Percentiles rank a stretch among this genome's conserved stretches.
Evolutionary conservation across 1,140 invertebrate species (phyloP).

Genomic region (Scaptomyza hsui): DNA sequence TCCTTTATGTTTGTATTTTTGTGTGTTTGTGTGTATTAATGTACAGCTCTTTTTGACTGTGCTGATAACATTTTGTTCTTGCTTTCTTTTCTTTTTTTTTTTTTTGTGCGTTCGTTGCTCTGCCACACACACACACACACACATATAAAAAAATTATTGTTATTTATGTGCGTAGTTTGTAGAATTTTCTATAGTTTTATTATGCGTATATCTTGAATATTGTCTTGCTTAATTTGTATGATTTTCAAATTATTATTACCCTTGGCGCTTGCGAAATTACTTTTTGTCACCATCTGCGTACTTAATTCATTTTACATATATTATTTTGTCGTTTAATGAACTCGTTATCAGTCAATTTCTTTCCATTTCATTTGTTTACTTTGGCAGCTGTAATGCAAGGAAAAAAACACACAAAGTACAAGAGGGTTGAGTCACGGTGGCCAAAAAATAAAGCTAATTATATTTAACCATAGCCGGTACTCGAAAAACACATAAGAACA

Average conservation of each 20-base stretch:
- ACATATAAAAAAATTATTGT: constrained; percentile 29
- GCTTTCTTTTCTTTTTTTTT: constrained; percentile 40
- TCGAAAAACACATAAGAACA: constrained; percentile 24
- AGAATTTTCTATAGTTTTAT: constrained; percentile 47
- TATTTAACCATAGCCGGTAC: constrained; percentile 22
- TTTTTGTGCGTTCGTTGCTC: constrained; percentile 44
- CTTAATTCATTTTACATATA: constrained; percentile 16
- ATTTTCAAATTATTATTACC: neutral
- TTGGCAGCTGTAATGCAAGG: constrained; percentile 53
- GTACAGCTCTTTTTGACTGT: constrained; percentile 43
- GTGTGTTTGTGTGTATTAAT: constrained; percentile 42
- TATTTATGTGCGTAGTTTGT: constrained; percentile 32
- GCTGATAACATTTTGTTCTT: constrained; percentile 72
- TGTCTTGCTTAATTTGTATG: constrained; percentile 14
- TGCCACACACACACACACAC: constrained; percentile 36
- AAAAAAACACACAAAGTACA: constrained; percentile 26
- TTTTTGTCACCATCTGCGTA: constrained; percentile 17
- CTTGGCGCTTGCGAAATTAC: neutral
- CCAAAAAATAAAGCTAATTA: constrained; percentile 5
- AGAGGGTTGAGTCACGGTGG: constrained; percentile 33
- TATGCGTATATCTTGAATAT: constrained; percentile 31
- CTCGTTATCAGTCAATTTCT: constrained; percentile 56
- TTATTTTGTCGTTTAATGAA: constrained; percentile 62
- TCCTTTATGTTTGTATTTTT: constrained; percentile 13
- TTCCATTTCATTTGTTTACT: constrained; percentile 40